Percentiles rank a stretch among this genome's conserved stretches.
Evolutionary conservation across 1,140 invertebrate genomes (phyloP).

Genomic region (Euglossa dilemma): DNA sequence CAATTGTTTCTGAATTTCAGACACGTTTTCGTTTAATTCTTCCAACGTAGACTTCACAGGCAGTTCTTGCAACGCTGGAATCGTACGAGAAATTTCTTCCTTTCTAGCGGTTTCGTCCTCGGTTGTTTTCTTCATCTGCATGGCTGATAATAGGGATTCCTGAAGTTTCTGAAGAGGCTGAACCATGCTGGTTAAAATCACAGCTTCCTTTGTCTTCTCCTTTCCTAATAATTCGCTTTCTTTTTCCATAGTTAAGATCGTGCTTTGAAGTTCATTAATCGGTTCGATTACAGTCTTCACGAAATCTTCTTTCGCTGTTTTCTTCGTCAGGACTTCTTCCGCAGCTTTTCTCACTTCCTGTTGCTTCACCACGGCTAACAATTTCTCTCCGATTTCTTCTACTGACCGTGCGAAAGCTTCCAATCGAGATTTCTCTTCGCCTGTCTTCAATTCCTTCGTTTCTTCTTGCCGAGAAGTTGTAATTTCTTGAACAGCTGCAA

Average conservation of each 20-base stretch:
- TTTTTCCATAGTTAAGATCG: conserved; percentile 37
- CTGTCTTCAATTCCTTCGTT: conserved; percentile 38
- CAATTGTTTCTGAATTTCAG: conserved; percentile 47
- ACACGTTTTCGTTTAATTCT: conserved; percentile 36
- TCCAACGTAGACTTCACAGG: conserved; percentile 40
- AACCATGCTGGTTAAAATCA: conserved; percentile 44
- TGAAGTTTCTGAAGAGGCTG: conserved; percentile 54
- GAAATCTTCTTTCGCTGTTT: conserved; percentile 7
- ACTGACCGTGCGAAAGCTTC: conserved; percentile 45
- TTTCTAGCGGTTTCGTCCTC: not conserved
- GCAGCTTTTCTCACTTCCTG: conserved; percentile 1
- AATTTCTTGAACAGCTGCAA: conserved; percentile 42
- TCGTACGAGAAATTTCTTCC: not conserved
- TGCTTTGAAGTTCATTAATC: conserved; percentile 37
- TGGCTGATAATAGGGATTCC: conserved; percentile 31
- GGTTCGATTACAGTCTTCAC: conserved; percentile 39
- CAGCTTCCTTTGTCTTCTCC: not conserved
- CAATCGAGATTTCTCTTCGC: conserved; percentile 35
- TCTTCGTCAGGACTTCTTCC: not conserved
- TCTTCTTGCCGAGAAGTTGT: conserved; percentile 32
- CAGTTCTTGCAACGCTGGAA: conserved; percentile 30
- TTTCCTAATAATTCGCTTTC: conserved; percentile 5
- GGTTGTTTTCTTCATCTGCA: conserved; percentile 9
- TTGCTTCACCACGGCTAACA: conserved; percentile 13
- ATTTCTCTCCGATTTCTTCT: conserved; percentile 28